Evolutionary conservation across 1,140 invertebrate genomes (phyloP).

Genomic region (Kradibia gibbosae): DNA sequence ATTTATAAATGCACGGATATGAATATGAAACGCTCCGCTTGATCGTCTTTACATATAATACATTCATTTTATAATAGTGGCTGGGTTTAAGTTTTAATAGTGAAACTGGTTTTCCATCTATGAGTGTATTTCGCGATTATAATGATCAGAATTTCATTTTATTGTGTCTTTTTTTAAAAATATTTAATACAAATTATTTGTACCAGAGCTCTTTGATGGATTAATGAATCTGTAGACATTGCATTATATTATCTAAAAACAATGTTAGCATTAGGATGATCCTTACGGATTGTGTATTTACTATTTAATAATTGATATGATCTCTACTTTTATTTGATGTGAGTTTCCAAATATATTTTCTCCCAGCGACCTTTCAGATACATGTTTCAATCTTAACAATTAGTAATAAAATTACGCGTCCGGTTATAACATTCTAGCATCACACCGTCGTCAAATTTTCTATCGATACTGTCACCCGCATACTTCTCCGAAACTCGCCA

Average conservation of each 20-base stretch:
- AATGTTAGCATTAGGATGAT: neutral
- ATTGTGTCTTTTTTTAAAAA: neutral
- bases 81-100: neutral
- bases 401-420: too few species aligned
- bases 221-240: neutral
- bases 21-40: slow-evolving; percentile 17
- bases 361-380: too few species aligned
- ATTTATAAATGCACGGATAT: slow-evolving; percentile 30
- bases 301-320: neutral
- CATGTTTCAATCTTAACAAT: too few species aligned
- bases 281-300: neutral
- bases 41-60: slow-evolving; percentile 4
- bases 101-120: neutral
- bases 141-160: neutral
- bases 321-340: too few species aligned
- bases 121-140: neutral
- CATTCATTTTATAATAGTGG: neutral
- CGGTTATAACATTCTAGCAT: too few species aligned
- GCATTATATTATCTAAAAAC: neutral
- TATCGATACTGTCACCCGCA: neutral
- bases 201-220: neutral
- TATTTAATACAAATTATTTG: neutral
- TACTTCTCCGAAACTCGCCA: neutral
- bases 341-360: too few species aligned
- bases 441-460: neutral